These are phyloP conservation scores for Horisme vitalbata DNA, from an alignment of 2,888 invertebrate genomes.

Conservation along the genomic window DNA sequence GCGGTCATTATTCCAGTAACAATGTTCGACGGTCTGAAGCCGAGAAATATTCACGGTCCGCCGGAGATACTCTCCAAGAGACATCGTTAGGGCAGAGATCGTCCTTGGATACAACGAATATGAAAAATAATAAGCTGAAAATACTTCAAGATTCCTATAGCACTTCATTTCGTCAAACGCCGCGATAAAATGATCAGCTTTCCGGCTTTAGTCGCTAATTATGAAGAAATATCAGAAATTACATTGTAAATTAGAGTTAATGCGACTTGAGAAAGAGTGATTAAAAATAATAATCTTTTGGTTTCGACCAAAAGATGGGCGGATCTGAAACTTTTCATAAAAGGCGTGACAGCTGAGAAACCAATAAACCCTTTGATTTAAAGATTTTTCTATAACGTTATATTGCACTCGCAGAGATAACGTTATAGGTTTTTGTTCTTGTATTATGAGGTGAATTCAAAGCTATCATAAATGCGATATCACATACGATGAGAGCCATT, in stretches of 20 bases:
- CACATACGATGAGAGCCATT: constrained; percentile 33
- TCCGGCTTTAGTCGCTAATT: constrained; percentile 7
- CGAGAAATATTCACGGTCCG: constrained; percentile 47
- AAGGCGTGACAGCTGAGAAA: constrained; percentile 14
- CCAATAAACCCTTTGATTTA: constrained; percentile 8
- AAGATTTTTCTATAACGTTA: too few species aligned
- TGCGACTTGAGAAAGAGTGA: constrained; percentile 33
- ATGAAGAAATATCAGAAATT: constrained; percentile 20
- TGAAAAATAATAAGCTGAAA: constrained; percentile 43
- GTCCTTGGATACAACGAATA: constrained; percentile 38
- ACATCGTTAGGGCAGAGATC: constrained; percentile 35
- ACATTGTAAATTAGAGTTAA: constrained; percentile 31
- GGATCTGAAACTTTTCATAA: constrained; percentile 16
- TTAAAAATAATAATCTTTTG: constrained; percentile 24
- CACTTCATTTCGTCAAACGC: constrained; percentile 2
- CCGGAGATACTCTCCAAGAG: constrained; percentile 39
- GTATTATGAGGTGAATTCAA: constrained; percentile 3
- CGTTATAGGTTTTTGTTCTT: too few species aligned
- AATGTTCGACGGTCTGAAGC: constrained; percentile 41
- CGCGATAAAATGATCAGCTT: constrained; percentile 5
- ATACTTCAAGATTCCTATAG: constrained; percentile 4
- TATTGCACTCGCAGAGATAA: background rate
- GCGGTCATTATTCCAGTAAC: constrained; percentile 46
- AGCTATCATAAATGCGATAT: constrained; percentile 8
- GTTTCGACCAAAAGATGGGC: constrained; percentile 14